phyloP scores from a whole-genome alignment of 2,888 invertebrate species.

The Nomada fabriciana region DNA sequence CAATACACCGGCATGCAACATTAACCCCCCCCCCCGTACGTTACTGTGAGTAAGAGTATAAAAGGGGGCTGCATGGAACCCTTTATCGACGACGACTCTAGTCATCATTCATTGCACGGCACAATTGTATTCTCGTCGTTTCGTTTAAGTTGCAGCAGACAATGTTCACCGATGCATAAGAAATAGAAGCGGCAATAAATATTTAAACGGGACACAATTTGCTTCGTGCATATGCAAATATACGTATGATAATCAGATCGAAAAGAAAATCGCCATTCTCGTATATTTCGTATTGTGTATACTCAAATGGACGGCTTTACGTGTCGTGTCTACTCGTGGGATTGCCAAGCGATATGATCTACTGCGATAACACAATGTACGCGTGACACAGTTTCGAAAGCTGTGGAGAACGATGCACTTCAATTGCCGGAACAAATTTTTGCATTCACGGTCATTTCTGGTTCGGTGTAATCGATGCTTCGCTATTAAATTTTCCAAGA shows the following conservation, averaged over 20 bases:
- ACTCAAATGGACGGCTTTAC: not conserved
- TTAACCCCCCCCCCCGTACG: slow-evolving; percentile 72
- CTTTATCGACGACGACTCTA: slow-evolving; percentile 36
- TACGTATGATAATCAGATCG: not conserved
- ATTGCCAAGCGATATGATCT: not conserved
- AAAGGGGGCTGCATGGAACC: slow-evolving; percentile 67
- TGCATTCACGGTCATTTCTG: not conserved
- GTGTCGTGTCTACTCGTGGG: not conserved
- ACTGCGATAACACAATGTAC: not conserved
- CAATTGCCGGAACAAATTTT: slow-evolving; percentile 6
- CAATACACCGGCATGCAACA: slow-evolving; percentile 80
- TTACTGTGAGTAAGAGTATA: slow-evolving; percentile 78
- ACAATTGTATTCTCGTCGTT: not conserved
- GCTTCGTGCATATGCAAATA: not conserved
- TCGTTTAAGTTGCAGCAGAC: slow-evolving; percentile 10
- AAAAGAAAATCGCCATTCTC: not conserved
- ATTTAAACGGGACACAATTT: not conserved
- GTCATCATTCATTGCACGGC: not conserved
- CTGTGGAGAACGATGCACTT: not conserved
- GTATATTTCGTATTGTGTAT: not conserved
- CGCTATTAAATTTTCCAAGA: not conserved
- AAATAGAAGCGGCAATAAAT: not conserved
- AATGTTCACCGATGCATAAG: not conserved
- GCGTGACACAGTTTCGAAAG: not conserved
- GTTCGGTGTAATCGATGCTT: not conserved